Percentiles rank a stretch among this genome's conserved stretches.
Evolutionary conservation across 1,140 invertebrate species (phyloP).

Genomic region (Drosophila pectinifera): DNA sequence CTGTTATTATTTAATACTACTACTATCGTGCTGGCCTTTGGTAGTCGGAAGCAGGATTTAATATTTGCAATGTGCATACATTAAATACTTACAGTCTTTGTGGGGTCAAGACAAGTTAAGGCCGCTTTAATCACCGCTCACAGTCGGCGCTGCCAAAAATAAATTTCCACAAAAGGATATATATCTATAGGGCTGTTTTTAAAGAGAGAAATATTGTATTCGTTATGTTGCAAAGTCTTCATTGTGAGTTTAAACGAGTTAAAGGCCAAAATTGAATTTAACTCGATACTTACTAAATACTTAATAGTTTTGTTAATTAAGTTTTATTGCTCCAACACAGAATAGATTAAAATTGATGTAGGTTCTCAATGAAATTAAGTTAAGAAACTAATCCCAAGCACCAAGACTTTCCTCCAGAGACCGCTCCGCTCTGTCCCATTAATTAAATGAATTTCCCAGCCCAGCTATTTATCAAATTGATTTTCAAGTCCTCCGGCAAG

Average conservation of each 20-base stretch:
- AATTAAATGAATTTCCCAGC: neutral
- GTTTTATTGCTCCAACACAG: too few relatives aligned
- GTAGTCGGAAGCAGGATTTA: neutral
- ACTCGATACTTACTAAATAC: neutral
- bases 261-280: rapidly evolving
- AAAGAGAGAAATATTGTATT: neutral
- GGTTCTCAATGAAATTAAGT: neutral
- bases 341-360: neutral
- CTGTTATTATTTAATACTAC: slow-evolving; percentile 14
- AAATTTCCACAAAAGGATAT: neutral
- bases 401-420: neutral
- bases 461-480: neutral
- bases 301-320: too few relatives aligned
- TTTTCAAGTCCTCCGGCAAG: neutral
- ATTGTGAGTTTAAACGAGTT: neutral
- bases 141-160: too few relatives aligned
- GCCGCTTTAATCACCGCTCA: too few relatives aligned
- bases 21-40: neutral
- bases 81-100: neutral
- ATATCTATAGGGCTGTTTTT: neutral
- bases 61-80: neutral
- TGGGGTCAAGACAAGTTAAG: neutral
- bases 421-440: slow-evolving; percentile 1
- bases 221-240: neutral
- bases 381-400: neutral